Conservation (phyloP, 2,888 invertebrate genomes). For the Meandrusa payeni region DNA sequence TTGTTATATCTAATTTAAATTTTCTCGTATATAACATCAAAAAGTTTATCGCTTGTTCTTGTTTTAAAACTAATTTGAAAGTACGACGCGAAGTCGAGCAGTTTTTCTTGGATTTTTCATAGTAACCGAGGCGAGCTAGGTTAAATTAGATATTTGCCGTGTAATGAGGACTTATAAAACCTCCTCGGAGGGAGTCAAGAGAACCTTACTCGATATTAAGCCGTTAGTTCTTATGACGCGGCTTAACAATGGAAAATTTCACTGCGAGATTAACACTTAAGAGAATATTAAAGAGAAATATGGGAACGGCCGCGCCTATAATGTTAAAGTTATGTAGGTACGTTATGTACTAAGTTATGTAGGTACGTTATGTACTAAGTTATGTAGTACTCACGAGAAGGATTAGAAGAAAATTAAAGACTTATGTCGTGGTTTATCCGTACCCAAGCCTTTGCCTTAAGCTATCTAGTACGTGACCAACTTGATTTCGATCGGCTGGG, state of each 20-base stretch:
- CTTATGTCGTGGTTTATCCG: too few relatives aligned
- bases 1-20: neutral
- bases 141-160: constrained; percentile 62
- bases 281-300: constrained; percentile 12
- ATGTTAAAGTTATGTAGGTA: neutral
- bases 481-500: too few relatives aligned
- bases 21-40: too few relatives aligned
- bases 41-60: constrained; percentile 27
- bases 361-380: too few relatives aligned
- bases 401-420: too few relatives aligned
- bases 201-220: constrained; percentile 48
- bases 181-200: constrained; percentile 30
- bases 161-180: constrained; percentile 62
- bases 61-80: constrained; percentile 34
- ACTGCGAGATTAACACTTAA: constrained; percentile 12
- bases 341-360: too few relatives aligned
- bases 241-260: constrained; percentile 19
- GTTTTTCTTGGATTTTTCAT: constrained; percentile 62
- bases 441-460: too few relatives aligned
- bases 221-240: constrained; percentile 48
- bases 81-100: constrained; percentile 41
- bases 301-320: neutral
- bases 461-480: too few relatives aligned
- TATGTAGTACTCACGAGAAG: too few relatives aligned
- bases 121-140: constrained; percentile 45